Base-by-base conservation (phyloP, 1,140 invertebrate genomes). In the Cyclina sinensis region DNA sequence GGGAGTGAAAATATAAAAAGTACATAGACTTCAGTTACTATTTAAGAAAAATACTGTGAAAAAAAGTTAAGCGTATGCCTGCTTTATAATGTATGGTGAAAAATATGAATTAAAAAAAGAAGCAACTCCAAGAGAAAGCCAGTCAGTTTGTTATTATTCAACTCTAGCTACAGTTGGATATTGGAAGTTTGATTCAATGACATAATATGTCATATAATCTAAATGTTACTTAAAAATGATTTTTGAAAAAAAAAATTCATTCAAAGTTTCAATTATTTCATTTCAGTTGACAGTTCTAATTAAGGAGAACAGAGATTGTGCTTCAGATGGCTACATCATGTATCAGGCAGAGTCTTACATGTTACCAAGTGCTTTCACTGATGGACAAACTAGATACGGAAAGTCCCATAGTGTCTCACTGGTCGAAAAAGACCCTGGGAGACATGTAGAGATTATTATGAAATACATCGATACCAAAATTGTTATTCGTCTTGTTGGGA, bases 281-380 rank as follows among this genome's bases (percentile, higher is more conserved):
- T 93, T 94, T 9, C 93, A 96, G 96, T 93, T 96, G 30, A 96
- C 96, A 7, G 94, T 97, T 30, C 94, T 96, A n/a, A 95, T 97
- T n/a, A 96, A 96, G 84, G 90, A 91, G 1, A 94, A 93, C 79
- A 91, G 92, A 2, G 92, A 92, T 0, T 97, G 96, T 91, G 94
- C 96, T 0, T 46, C 91, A 0, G 93, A 96, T 84, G 94, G 95
- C 30, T 91, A 90, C 57, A 43, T 91, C 73, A 96, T 95, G 5
- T 96, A 96, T 92, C 95, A 96, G 89, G 96, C 96, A 0, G 92
- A 94, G n/a, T 92, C 94, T 1, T 95, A 96, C 83, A 82, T 86
- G 30, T 65, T 92, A 37, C 91, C 92, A 21, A 46, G 89, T 30
- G 86, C 88, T 9, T 93, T 94, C 73, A 87, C 91, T 24, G 92